These are phyloP conservation scores for Ylistrum balloti DNA, from an alignment of 1,140 invertebrate genomes.

Conservation along the genomic window DNA sequence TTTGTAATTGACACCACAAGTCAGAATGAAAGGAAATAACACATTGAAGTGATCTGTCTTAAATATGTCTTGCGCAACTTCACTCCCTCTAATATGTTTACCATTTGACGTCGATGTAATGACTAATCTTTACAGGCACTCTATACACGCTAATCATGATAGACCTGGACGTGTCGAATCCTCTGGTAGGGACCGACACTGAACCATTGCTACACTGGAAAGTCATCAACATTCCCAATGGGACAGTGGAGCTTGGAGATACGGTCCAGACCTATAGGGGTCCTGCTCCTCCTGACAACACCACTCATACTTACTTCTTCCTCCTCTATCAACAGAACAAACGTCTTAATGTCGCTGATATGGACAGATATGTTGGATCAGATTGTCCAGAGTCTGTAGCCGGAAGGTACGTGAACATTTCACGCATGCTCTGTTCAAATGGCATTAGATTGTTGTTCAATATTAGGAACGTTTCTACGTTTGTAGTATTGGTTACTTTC, in stretches of 20 bases:
- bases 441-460: no score
- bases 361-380: neutral
- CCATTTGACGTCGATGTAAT: neutral
- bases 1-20: no score
- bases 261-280: slow-evolving; percentile 62
- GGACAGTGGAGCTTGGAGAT: slow-evolving; percentile 59
- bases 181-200: slow-evolving; percentile 57
- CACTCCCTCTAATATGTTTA: no score
- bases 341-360: neutral
- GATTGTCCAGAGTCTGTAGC: neutral
- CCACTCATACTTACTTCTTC: slow-evolving; percentile 67
- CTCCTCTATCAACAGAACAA: slow-evolving; percentile 65
- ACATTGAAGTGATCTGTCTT: no score
- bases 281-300: slow-evolving; percentile 62
- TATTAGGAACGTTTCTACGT: no score
- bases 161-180: slow-evolving; percentile 62
- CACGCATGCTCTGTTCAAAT: no score
- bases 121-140: slow-evolving; percentile 52
- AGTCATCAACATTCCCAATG: slow-evolving; percentile 65
- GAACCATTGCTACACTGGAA: slow-evolving; percentile 68
- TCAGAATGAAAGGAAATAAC: no score
- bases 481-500: no score
- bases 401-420: neutral
- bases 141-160: slow-evolving; percentile 62
- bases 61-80: no score